Conservation (phyloP, 2,888 invertebrate species). For the Bellardia bayeri region DNA sequence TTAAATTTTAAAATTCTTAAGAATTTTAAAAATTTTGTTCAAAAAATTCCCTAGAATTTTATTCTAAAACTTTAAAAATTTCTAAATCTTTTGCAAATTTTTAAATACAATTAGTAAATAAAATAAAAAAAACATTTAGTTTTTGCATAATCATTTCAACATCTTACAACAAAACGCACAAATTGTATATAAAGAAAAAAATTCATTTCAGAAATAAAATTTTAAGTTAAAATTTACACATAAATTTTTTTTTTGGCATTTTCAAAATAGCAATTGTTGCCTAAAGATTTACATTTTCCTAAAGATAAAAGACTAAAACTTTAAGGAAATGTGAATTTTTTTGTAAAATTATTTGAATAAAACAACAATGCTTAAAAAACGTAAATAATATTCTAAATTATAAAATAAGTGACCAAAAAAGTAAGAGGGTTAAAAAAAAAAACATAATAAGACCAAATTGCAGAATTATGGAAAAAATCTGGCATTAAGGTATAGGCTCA, state of each 20-base stretch:
- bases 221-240: constrained; percentile 35
- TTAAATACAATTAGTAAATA: constrained; percentile 5
- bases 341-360: constrained; percentile 18
- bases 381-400: constrained; percentile 74
- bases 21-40: too few species aligned
- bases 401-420: constrained; percentile 68
- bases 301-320: neutral
- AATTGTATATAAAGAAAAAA: constrained; percentile 55
- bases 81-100: constrained; percentile 50
- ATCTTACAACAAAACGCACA: constrained; percentile 30
- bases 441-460: constrained; percentile 49
- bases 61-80: neutral
- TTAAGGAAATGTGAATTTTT: constrained; percentile 53
- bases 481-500: neutral
- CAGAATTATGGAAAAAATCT: constrained; percentile 11
- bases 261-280: constrained; percentile 70
- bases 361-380: constrained; percentile 67
- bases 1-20: too few species aligned
- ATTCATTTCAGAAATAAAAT: constrained; percentile 35
- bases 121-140: constrained; percentile 17
- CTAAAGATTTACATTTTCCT: constrained; percentile 52
- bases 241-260: constrained; percentile 65
- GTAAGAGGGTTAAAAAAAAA: constrained; percentile 21
- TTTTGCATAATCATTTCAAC: neutral
- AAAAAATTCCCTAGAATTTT: too few species aligned